Base-by-base conservation (phyloP, 2,888 invertebrate species). In the Drymonia ruficornis region DNA sequence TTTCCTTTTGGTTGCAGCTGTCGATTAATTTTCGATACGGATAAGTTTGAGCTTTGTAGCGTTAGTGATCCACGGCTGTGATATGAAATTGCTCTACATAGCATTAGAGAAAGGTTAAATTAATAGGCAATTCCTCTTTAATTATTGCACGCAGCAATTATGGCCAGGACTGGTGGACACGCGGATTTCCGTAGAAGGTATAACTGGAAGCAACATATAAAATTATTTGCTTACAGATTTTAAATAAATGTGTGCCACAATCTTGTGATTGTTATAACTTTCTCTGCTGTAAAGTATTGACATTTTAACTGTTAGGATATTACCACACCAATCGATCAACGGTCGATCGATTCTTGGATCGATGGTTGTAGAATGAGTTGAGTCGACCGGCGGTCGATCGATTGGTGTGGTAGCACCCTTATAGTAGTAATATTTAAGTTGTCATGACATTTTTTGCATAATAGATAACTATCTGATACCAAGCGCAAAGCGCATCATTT, bases 101-200 rank as follows among this genome's bases (percentile, higher is more conserved):
- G 76, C 72, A 67, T 75, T n/a, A n/a, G n/a, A 75, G 63, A 66
- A 63, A 72, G 69, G 56, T 51, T 56, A 67, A 65, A 80, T 82
- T 86, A 85, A 87, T 88, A 86, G 82, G 81, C 76, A 72, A 72
- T 78, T 76, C 80, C 64, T 77, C 81, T 83, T 84, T 83, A 73
- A 84, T 87, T 79, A 89, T 91, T 91, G 85, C 92, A 92, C 86
- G 92, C 92, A 91, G 92, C 92, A 89, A 88, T 71, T 91, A 72
- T 92, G 93, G 94, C 90, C 91, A 70, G 93, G 94, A 89, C 87
- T 93, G 78, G 94, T 94, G 84, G 94, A 93, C 84, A 94, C 94
- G 70, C 87, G 94, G 83, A 94, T 94, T 88, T 93, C 93, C 73
- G 94, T 94, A 76, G 94, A 94, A 88, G 94, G 94, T 87, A 93